Conservation (phyloP, 2,888 invertebrate genomes). For the Drosophila leonis region DNA sequence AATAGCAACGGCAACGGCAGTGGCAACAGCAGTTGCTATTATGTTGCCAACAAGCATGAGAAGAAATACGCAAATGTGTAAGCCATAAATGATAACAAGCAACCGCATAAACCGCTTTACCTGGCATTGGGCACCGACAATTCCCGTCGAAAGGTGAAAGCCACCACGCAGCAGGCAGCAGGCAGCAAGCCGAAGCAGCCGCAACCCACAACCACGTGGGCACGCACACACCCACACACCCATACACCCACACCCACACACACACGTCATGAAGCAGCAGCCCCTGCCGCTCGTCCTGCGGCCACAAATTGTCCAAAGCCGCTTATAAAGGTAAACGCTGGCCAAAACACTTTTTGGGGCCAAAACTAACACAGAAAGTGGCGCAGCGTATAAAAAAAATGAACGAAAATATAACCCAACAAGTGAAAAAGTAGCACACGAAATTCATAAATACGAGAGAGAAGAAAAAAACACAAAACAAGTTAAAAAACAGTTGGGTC, state of each 20-base stretch:
- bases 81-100: slow-evolving; percentile 79
- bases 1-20: slow-evolving; percentile 37
- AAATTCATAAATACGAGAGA: slow-evolving; percentile 54
- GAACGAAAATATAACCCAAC: slow-evolving; percentile 28
- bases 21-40: slow-evolving; percentile 3
- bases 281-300: slow-evolving; percentile 11
- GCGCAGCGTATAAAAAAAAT: slow-evolving; percentile 25
- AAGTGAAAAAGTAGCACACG: slow-evolving; percentile 70
- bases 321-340: slow-evolving; percentile 79
- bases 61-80: slow-evolving; percentile 68
- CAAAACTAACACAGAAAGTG: slow-evolving; percentile 76
- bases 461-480: slow-evolving; percentile 5
- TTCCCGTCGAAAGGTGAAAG: slow-evolving; percentile 43
- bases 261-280: slow-evolving; percentile 3
- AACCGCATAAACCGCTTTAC: slow-evolving; percentile 67
- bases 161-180: slow-evolving; percentile 24
- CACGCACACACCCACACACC: slow-evolving; percentile 36
- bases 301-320: slow-evolving; percentile 77
- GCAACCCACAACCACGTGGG: slow-evolving; percentile 56
- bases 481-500: slow-evolving; percentile 50
- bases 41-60: slow-evolving; percentile 15
- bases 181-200: slow-evolving; percentile 26
- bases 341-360: slow-evolving; percentile 69
- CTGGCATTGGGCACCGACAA: slow-evolving; percentile 38
- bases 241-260: slow-evolving; percentile 6